Conservation (phyloP, 2,888 invertebrate species). For the Lycia hirtaria region DNA sequence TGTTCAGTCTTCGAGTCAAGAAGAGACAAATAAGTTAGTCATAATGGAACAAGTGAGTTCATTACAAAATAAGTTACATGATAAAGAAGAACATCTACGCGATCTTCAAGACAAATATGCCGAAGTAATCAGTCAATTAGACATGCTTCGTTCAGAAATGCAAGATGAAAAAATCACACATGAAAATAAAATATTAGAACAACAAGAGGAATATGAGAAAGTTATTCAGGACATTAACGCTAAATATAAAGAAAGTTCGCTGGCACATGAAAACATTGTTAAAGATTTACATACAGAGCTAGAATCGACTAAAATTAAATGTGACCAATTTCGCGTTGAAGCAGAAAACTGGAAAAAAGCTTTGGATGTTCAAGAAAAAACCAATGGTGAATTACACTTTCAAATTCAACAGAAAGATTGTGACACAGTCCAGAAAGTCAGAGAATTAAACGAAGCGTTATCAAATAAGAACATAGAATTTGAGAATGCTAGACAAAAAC, state of each 20-base stretch:
- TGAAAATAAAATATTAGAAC: constrained; percentile 72
- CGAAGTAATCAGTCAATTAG: constrained; percentile 71
- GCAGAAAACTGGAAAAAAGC: constrained; percentile 2
- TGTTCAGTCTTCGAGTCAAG: constrained; percentile 76
- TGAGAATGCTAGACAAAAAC: constrained; percentile 70
- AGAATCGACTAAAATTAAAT: constrained; percentile 51
- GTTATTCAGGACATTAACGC: constrained; percentile 61
- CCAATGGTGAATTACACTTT: constrained; percentile 59
- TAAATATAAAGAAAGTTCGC: constrained; percentile 52
- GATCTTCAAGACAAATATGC: constrained; percentile 74
- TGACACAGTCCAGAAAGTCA: constrained; percentile 74
- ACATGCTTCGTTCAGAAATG: constrained; percentile 75
- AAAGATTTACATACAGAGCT: constrained; percentile 61
- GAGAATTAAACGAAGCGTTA: constrained; percentile 65
- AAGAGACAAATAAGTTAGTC: constrained; percentile 76
- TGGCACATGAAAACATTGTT: constrained; percentile 54
- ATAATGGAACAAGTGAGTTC: constrained; percentile 71
- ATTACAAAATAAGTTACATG: constrained; percentile 74
- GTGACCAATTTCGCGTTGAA: constrained; percentile 54
- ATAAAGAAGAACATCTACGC: constrained; percentile 74
- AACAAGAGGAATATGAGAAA: constrained; percentile 79
- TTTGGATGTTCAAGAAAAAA: constrained; percentile 53
- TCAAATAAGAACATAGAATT: constrained; percentile 73
- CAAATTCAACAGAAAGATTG: constrained; percentile 68
- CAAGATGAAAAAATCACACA: constrained; percentile 76